Conservation (phyloP, 1,140 invertebrate genomes). For the Caenorhabditis inopinata region DNA sequence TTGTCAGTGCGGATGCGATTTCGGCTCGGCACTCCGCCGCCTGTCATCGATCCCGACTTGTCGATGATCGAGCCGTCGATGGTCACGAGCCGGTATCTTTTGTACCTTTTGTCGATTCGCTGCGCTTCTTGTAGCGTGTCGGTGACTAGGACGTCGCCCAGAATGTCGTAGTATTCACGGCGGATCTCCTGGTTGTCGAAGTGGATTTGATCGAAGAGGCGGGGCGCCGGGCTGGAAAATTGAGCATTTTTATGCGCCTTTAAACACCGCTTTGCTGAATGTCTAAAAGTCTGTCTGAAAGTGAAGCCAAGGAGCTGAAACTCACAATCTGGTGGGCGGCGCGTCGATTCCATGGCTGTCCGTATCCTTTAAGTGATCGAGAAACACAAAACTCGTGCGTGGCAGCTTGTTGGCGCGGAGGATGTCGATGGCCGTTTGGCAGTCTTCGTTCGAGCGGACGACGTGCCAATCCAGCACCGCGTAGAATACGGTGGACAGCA, state of each 20-base stretch:
- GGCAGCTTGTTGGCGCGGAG: background rate
- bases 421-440: background rate
- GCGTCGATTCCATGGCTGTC: no score
- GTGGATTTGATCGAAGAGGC: slow-evolving; percentile 84
- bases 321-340: no score
- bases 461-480: slow-evolving; percentile 83
- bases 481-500: slow-evolving; percentile 86
- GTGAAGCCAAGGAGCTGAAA: no score
- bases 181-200: slow-evolving; percentile 76
- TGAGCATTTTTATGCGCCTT: no score
- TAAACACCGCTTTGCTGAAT: no score
- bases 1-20: background rate
- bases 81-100: background rate
- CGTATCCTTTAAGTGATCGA: background rate
- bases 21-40: background rate
- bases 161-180: slow-evolving; percentile 85
- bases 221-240: slow-evolving; percentile 73
- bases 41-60: background rate
- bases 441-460: slow-evolving; percentile 74
- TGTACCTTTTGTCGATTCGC: slow-evolving; percentile 31
- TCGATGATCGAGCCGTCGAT: background rate
- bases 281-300: no score
- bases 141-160: slow-evolving; percentile 85
- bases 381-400: background rate
- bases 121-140: slow-evolving; percentile 72